Percentiles rank a stretch among this genome's conserved stretches.
Evolutionary conservation across 2,113 vertebrate genomes (phyloP).

Genomic region (Zosterops pallidus): DNA sequence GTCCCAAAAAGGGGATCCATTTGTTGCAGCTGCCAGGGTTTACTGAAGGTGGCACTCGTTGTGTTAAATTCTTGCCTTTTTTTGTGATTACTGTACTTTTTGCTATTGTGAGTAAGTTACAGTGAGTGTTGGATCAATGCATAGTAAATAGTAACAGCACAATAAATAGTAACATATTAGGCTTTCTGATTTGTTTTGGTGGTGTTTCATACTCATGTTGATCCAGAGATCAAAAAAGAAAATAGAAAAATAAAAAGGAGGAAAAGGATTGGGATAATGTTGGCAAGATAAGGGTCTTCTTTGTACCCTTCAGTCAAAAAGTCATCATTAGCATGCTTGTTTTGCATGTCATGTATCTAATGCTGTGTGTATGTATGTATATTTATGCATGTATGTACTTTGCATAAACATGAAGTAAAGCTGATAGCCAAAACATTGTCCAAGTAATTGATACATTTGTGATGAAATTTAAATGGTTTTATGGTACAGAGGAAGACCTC

Average conservation of each 20-base stretch:
- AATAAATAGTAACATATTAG: neutral
- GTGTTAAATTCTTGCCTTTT: neutral
- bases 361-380: neutral
- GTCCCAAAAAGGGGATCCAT: neutral
- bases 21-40: neutral
- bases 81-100: neutral
- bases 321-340: neutral
- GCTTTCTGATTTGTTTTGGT: neutral
- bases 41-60: neutral
- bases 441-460: neutral
- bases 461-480: neutral
- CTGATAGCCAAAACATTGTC: neutral
- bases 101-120: neutral
- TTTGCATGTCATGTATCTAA: neutral
- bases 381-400: neutral
- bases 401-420: neutral
- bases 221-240: neutral
- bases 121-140: neutral
- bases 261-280: neutral
- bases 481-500: neutral
- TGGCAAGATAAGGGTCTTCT: neutral
- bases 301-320: neutral
- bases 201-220: neutral
- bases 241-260: neutral
- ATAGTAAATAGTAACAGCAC: fast-evolving